Conservation (phyloP, 2,797 vertebrate genomes). For the Cyprinodon diabolis region DNA sequence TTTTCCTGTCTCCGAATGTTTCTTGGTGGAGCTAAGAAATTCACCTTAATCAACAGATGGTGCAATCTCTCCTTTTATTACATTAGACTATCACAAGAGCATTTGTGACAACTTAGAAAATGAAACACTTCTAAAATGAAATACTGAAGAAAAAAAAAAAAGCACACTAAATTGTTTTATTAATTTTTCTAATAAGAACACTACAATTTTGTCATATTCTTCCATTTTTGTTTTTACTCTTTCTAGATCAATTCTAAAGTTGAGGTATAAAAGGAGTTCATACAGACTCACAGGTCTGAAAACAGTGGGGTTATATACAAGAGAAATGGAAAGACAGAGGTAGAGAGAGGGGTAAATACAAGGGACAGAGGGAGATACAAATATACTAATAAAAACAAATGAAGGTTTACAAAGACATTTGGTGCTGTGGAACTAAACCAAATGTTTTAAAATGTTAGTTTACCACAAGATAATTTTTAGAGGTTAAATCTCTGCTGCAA, state of each 20-base stretch:
- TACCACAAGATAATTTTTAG: background rate
- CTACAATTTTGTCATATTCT: slow-evolving; percentile 87
- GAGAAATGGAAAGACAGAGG: slow-evolving; percentile 85
- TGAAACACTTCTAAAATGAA: slow-evolving; percentile 80
- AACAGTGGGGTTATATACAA: slow-evolving; percentile 87
- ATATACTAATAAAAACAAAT: slow-evolving; percentile 78
- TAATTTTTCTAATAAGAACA: slow-evolving; percentile 89
- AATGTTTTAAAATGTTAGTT: slow-evolving; percentile 16
- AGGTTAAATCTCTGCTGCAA: slow-evolving; percentile 5
- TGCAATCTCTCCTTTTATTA: slow-evolving; percentile 83
- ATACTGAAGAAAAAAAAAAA: slow-evolving; percentile 70
- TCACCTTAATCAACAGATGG: slow-evolving; percentile 68
- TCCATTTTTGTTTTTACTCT: slow-evolving; percentile 82
- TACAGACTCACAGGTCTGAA: slow-evolving; percentile 86
- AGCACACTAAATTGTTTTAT: slow-evolving; percentile 88
- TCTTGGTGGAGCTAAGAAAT: slow-evolving; percentile 37
- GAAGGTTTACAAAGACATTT: slow-evolving; percentile 59
- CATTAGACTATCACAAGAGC: slow-evolving; percentile 82
- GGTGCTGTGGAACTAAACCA: slow-evolving; percentile 73
- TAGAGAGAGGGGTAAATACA: slow-evolving; percentile 86
- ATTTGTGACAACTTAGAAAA: slow-evolving; percentile 82
- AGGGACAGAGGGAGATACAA: slow-evolving; percentile 81
- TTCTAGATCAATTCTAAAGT: slow-evolving; percentile 90
- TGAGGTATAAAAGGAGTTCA: slow-evolving; percentile 90
- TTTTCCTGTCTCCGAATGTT: background rate